Evolutionary conservation across 2,888 invertebrate species (phyloP).

Genomic region (Watsonalla cultraria): DNA sequence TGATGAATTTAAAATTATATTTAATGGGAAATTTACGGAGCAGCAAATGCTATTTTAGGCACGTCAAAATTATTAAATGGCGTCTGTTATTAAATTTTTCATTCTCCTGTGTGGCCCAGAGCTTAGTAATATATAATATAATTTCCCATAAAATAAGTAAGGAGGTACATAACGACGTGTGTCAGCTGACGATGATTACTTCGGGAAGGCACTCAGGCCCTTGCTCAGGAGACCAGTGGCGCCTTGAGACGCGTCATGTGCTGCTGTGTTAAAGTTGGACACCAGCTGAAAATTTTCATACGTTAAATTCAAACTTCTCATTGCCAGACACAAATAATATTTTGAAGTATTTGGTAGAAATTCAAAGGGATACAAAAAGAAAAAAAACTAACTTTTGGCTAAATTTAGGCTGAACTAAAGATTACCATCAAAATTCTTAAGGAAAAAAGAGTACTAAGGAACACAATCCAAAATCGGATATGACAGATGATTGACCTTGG

Average conservation of each 20-base stretch:
- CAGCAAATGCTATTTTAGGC: not conserved
- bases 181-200: slow-evolving; percentile 32
- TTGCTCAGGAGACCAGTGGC: slow-evolving; percentile 73
- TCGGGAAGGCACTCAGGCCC: slow-evolving; percentile 64
- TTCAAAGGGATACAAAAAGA: no score
- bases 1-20: slow-evolving; percentile 17
- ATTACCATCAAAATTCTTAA: no score
- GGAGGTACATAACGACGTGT: slow-evolving; percentile 6
- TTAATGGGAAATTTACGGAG: slow-evolving; percentile 21
- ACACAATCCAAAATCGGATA: no score
- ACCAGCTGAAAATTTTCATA: slow-evolving; percentile 45
- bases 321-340: not conserved
- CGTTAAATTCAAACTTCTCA: not conserved
- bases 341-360: no score
- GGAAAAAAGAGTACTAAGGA: no score
- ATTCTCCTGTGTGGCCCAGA: no score
- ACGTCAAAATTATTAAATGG: no score
- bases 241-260: slow-evolving; percentile 65
- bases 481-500: no score
- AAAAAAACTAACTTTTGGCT: no score
- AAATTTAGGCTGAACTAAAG: no score
- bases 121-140: slow-evolving; percentile 17
- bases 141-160: slow-evolving; percentile 27
- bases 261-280: slow-evolving; percentile 52
- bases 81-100: no score